Conservation (phyloP, 2,113 vertebrate species). For the Daubentonia madagascariensis region DNA sequence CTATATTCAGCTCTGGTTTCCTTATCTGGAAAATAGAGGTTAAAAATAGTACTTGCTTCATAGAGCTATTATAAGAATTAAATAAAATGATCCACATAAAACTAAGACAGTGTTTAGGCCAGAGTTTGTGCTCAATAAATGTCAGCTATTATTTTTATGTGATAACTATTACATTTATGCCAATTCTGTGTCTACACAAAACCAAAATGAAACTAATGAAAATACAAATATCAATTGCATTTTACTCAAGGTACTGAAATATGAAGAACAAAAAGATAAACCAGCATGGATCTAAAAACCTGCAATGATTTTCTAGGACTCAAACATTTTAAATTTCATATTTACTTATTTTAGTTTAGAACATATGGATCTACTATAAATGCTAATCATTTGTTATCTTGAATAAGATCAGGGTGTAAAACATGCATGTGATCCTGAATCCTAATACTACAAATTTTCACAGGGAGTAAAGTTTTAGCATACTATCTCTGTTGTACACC, state of each 20-base stretch:
- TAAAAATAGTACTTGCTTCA: neutral
- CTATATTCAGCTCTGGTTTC: neutral
- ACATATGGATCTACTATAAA: neutral
- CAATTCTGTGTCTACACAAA: neutral
- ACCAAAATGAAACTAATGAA: neutral
- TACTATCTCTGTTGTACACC: neutral
- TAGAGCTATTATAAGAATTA: neutral
- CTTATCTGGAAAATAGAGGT: neutral
- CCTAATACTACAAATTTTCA: neutral
- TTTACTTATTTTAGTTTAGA: conserved; percentile 12
- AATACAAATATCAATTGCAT: neutral
- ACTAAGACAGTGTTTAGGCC: neutral
- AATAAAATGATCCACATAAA: neutral
- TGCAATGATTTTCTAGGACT: neutral
- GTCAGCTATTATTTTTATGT: neutral
- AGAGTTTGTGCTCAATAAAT: neutral
- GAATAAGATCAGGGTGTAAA: neutral
- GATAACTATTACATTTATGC: neutral
- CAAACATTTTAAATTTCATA: neutral
- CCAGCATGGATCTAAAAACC: neutral
- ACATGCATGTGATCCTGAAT: neutral
- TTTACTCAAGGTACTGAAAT: neutral
- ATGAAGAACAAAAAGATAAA: neutral
- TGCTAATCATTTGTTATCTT: neutral
- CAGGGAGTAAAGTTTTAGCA: neutral